Evolutionary conservation across 2,113 vertebrate species (phyloP).

Genomic region (Monopterus albus): DNA sequence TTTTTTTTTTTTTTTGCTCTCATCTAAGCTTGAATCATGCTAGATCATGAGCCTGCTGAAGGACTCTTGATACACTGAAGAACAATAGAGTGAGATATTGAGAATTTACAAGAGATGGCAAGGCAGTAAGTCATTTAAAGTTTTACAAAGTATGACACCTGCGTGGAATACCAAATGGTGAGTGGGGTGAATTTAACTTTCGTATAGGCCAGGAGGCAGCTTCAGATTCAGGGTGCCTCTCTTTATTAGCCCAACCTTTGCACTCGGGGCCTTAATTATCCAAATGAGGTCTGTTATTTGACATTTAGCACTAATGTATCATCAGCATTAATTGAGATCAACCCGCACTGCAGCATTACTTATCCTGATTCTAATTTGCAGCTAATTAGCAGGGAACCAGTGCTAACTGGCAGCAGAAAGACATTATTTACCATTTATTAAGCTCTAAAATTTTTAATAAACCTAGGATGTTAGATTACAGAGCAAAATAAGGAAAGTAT

Average conservation of each 20-base stretch:
- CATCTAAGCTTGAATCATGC: conserved; percentile 44
- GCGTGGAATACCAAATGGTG: conserved; percentile 70
- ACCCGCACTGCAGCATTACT: conserved; percentile 40
- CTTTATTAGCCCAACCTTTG: conserved; percentile 43
- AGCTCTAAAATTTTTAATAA: conserved; percentile 19
- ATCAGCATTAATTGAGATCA: conserved; percentile 55
- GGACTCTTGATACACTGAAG: conserved; percentile 68
- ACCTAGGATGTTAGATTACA: not conserved
- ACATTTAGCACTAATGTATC: conserved; percentile 62
- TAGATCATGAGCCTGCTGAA: conserved; percentile 66
- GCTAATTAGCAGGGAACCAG: conserved; percentile 46
- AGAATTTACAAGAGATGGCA: conserved; percentile 70
- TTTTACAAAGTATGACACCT: conserved; percentile 75
- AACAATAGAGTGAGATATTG: conserved; percentile 77
- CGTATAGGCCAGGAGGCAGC: conserved; percentile 3
- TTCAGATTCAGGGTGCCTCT: conserved; percentile 41
- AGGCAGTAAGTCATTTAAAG: conserved; percentile 77
- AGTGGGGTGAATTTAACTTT: conserved; percentile 35
- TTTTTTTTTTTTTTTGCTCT: conserved; percentile 68
- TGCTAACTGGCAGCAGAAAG: conserved; percentile 51
- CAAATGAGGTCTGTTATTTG: conserved; percentile 54
- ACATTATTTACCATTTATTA: conserved; percentile 32
- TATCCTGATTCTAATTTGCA: conserved; percentile 45
- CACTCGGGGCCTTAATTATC: conserved; percentile 64
- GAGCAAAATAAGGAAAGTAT: not conserved